A percentile compares a stretch with the other conserved stretches of the same genome.
These are phyloP conservation scores for Orthosia incerta DNA, from an alignment of 2,888 invertebrate species.

Conservation along the genomic window DNA sequence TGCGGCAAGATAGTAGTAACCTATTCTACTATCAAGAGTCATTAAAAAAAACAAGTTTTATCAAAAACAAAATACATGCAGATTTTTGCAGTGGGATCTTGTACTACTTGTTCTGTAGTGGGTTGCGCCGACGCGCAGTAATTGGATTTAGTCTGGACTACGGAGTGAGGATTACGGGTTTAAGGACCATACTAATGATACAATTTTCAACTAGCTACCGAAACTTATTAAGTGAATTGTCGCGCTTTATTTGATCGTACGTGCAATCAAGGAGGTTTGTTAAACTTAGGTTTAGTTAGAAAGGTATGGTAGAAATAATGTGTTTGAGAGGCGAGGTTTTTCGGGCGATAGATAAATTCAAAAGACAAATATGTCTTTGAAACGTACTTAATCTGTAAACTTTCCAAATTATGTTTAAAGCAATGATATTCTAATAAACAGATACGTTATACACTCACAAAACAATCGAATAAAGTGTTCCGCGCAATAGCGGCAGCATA, in stretches of 20 bases:
- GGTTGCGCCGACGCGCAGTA: conserved; percentile 72
- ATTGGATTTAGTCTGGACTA: conserved; percentile 89
- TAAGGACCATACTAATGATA: conserved; percentile 81
- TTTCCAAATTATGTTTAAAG: too few relatives aligned
- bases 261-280: conserved; percentile 31
- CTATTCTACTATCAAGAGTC: too few relatives aligned
- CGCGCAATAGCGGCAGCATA: too few relatives aligned
- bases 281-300: not conserved
- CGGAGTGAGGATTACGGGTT: conserved; percentile 84
- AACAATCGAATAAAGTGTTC: too few relatives aligned
- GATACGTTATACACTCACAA: too few relatives aligned
- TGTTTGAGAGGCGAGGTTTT: not conserved
- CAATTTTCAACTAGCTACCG: conserved; percentile 69
- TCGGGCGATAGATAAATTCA: not conserved
- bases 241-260: conserved; percentile 55
- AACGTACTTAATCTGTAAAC: not conserved
- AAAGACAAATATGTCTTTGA: not conserved
- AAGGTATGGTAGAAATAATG: not conserved
- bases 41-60: too few relatives aligned
- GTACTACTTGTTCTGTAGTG: conserved; percentile 51
- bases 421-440: too few relatives aligned
- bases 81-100: too few relatives aligned
- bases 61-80: too few relatives aligned
- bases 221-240: conserved; percentile 67
- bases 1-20: too few relatives aligned